Evolutionary conservation across 1,140 invertebrate species (phyloP).

Genomic region (Goniozus legneri): DNA sequence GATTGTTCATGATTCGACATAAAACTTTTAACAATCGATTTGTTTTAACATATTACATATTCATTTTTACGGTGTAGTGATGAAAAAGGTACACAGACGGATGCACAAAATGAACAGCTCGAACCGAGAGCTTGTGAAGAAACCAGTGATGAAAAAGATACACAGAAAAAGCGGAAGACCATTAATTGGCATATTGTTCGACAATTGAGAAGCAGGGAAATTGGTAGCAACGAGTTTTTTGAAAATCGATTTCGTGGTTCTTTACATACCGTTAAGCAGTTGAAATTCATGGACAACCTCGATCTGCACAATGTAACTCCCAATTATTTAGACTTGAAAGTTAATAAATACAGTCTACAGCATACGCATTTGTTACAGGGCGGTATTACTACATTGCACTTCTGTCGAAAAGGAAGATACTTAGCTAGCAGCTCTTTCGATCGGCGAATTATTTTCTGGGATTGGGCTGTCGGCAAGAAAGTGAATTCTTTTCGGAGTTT

Average conservation of each 20-base stretch:
- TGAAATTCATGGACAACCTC: slow-evolving; percentile 76
- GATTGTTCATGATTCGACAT: too few relatives aligned
- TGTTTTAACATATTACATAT: too few relatives aligned
- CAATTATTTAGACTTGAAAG: slow-evolving; percentile 2
- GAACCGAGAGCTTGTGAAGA: slow-evolving; percentile 39
- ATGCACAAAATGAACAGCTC: too few relatives aligned
- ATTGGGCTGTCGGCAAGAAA: slow-evolving; percentile 75
- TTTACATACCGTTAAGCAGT: slow-evolving; percentile 74
- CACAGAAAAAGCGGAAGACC: slow-evolving; percentile 62
- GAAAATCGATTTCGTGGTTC: slow-evolving; percentile 75
- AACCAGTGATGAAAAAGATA: slow-evolving; percentile 46
- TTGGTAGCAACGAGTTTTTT: slow-evolving; percentile 62
- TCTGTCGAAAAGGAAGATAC: slow-evolving; percentile 75
- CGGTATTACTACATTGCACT: slow-evolving; percentile 90
- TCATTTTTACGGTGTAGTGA: too few relatives aligned
- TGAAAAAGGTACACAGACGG: slow-evolving; percentile 35
- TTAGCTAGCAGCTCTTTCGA: slow-evolving; percentile 91
- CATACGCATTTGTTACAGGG: too few relatives aligned
- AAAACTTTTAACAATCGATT: too few relatives aligned
- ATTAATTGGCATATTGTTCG: slow-evolving; percentile 64
- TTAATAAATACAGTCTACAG: too few relatives aligned
- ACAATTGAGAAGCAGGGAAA: slow-evolving; percentile 63
- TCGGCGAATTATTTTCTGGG: slow-evolving; percentile 80
- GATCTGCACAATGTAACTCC: slow-evolving; percentile 63
- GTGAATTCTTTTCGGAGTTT: slow-evolving; percentile 69